A percentile compares a stretch with the other conserved stretches of the same genome.
These are phyloP conservation scores for Esox niger DNA, from an alignment of 2,113 vertebrate species.

Conservation along the genomic window DNA sequence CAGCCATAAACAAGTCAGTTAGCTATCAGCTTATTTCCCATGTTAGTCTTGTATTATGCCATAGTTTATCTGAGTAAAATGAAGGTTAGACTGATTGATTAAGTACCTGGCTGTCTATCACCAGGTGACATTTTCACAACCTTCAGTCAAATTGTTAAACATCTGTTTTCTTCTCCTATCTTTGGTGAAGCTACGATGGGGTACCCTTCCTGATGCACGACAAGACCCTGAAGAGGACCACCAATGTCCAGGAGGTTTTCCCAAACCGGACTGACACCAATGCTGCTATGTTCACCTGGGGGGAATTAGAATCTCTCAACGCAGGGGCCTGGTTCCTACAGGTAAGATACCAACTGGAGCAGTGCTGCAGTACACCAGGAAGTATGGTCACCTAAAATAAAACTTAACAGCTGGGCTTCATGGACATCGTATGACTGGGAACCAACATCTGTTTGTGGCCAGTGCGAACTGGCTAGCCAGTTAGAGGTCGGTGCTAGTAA, in stretches of 20 bases:
- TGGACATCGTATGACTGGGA: too few species aligned
- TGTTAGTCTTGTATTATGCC: too few species aligned
- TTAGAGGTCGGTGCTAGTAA: too few species aligned
- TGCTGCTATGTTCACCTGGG: constrained; percentile 76
- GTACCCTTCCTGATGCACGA: constrained; percentile 96
- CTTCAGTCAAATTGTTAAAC: not conserved
- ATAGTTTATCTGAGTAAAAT: not conserved
- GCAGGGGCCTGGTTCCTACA: constrained; percentile 87
- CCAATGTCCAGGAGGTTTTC: constrained; percentile 75
- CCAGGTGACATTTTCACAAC: not conserved
- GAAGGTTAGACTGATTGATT: not conserved
- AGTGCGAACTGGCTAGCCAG: too few species aligned
- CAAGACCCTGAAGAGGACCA: constrained; percentile 80
- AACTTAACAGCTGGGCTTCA: not conserved
- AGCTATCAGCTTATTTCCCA: too few species aligned
- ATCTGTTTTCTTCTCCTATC: not conserved
- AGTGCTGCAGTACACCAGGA: not conserved
- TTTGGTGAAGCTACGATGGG: constrained; percentile 73
- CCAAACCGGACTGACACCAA: constrained; percentile 59
- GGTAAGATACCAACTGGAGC: constrained; percentile 46
- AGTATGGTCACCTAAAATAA: not conserved
- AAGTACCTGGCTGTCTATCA: not conserved
- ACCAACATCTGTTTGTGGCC: too few species aligned
- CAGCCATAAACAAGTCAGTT: too few species aligned
- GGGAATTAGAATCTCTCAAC: constrained; percentile 75